Base-by-base conservation (phyloP, 2,888 invertebrate genomes). In the Selenia dentaria region DNA sequence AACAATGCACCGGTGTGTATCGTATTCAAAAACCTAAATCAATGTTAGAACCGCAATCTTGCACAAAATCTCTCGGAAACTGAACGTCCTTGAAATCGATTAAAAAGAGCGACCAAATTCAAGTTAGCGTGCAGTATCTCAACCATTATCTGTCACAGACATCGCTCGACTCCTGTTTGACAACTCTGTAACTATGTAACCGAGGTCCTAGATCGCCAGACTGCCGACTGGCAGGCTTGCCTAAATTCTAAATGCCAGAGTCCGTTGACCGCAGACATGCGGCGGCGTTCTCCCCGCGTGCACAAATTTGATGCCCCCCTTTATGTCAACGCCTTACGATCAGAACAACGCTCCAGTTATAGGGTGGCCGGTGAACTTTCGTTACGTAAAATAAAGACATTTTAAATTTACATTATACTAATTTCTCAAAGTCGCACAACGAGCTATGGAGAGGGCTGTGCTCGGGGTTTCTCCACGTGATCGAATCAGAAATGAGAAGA, bases 251-350 rank as follows among this genome's bases (percentile, higher is more conserved):
- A 51, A 49, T 48, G 50, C 40, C 55, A 46, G 52, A 64, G 70
- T 64, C 32, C 68, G 47, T 64, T 70, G 64, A 73, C 64, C 64
- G 61, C 63, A 65, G 65, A 64, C 59, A 49, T 51, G 42, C 41
- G 53, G 51, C 52, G 59, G 57, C 54, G 47, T 48, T 39, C 56
- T 57, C 66, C 64, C 62, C 51, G 38, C 60, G 50, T 64, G 64
- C 62, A 69, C 65, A 64, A 72, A 70, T 76, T 70, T 51, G 67
- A 67, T 60, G 51, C 61, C 59, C 64, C 18, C 67, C 70, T 64
- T 62, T 59, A 60, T 67, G 77, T 75, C 78, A 74, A 76, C 66
- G 74, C 64, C 74, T 77, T 39, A 59, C 60, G 59, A 67, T 62
- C 63, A 67, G 70, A 65, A 62, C 70, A 57, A 68, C 64, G 71